Evolutionary conservation across 2,888 invertebrate species (phyloP), one percentile per base, ranked within the genome.

Genomic region (Thalpophila matura): DNA sequence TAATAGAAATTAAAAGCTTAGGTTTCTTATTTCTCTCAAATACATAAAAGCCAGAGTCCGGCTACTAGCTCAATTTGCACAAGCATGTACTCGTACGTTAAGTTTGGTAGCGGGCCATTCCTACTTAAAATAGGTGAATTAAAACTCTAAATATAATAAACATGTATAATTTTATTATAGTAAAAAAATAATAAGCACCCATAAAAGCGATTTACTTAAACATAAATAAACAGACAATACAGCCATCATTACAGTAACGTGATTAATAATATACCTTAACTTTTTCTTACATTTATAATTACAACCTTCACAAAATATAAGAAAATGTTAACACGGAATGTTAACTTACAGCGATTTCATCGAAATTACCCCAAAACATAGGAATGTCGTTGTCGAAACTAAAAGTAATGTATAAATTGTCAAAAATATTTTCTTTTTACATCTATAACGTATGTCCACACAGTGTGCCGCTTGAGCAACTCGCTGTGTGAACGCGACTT

Each of bases 171-270:
- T 76, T 76, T 59, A 51, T 58, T 53, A 16, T 14, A 42, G 4
- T 68, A 26, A 57, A 77, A 77, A 79, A 76, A 76, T 62, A 59
- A 20, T 46, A 57, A 37, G 29, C 43, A 43, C 72, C 67, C 67
- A 46, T 56, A 54, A 47, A 64, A 79, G 46, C 45, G 45, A 18
- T 77, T 27, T 50, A 37, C 46, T 55, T 56, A 68, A 6, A 43
- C 49, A 45, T 27, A 31, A 50, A 55, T 58, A 56, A 47, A 60
- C 47, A 66, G 12, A 43, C 20, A 63, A 24, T 42, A 53, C 31
- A 63, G 45, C 42, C 42, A 55, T 47, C 42, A 54, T 16, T 22
- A 42, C 37, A 46, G 5, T 40, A 45, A 58, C 47, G 43, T 56
- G 26, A 37, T 2, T n/a, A 37, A 38, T 26, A 45, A 46, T 46